phyloP scores from a whole-genome alignment of 1,140 invertebrate genomes.

The Heliconius nattereri region DNA sequence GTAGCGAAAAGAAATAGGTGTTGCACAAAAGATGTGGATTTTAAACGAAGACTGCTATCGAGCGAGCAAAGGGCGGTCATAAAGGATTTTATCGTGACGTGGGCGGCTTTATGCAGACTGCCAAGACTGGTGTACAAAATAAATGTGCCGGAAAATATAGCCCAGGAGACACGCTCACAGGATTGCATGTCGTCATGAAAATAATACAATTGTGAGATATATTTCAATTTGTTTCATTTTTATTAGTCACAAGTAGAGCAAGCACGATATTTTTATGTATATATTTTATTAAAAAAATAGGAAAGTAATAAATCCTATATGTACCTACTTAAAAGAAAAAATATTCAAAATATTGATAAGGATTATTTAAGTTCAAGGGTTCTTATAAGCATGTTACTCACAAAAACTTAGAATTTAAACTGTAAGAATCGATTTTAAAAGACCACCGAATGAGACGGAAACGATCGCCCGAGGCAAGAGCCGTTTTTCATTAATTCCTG shows the following conservation, averaged over 20 bases:
- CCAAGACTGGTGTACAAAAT: slow-evolving; percentile 29
- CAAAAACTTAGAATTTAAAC: not conserved
- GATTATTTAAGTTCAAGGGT: no score
- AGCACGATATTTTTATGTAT: no score
- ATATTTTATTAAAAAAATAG: no score
- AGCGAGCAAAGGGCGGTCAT: slow-evolving; percentile 30
- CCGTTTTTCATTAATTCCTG: slow-evolving; percentile 58
- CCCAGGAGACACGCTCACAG: slow-evolving; percentile 15
- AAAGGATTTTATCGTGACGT: slow-evolving; percentile 38
- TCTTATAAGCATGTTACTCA: no score
- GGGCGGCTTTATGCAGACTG: slow-evolving; percentile 31
- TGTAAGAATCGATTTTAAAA: slow-evolving; percentile 25
- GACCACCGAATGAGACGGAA: slow-evolving; percentile 27
- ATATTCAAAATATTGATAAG: no score
- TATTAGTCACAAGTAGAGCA: no score
- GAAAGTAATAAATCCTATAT: no score
- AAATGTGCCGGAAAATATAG: slow-evolving; percentile 45
- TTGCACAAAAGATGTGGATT: slow-evolving; percentile 35
- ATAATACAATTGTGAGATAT: not conserved
- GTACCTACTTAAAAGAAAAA: no score
- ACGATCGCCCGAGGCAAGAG: slow-evolving; percentile 34
- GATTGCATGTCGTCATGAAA: not conserved
- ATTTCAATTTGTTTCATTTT: not conserved
- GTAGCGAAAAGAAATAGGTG: slow-evolving; percentile 19
- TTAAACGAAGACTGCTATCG: slow-evolving; percentile 38